Evolutionary conservation across 2,888 invertebrate species (phyloP).

Genomic region (Meghimatium bilineatum): DNA sequence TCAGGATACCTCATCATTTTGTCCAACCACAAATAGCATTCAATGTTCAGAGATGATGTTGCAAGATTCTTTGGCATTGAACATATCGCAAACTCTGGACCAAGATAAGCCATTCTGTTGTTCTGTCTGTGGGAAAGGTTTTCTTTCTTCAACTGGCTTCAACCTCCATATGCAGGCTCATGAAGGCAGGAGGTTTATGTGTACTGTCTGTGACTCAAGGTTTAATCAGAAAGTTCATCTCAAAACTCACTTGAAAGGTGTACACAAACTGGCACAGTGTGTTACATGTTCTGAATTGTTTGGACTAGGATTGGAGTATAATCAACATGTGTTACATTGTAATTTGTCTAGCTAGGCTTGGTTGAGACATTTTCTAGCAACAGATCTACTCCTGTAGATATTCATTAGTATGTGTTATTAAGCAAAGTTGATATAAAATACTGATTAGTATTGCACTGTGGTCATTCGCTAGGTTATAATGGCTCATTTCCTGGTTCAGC

Average conservation of each 20-base stretch:
- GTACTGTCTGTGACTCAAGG: slow-evolving; percentile 38
- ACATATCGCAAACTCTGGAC: slow-evolving; percentile 1
- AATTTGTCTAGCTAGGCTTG: background rate
- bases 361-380: background rate
- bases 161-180: slow-evolving; percentile 43
- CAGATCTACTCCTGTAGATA: background rate
- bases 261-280: slow-evolving; percentile 43
- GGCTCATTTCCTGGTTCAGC: too few relatives aligned
- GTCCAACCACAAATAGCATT: background rate
- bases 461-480: too few relatives aligned
- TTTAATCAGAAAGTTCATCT: slow-evolving; percentile 48
- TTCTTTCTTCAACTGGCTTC: slow-evolving; percentile 28
- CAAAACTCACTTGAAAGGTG: slow-evolving; percentile 38
- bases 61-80: background rate
- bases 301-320: slow-evolving; percentile 24
- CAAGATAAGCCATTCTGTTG: slow-evolving; percentile 37
- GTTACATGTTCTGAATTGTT: slow-evolving; percentile 28
- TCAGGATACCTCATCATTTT: background rate
- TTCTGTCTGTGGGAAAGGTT: slow-evolving; percentile 42
- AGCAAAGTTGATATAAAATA: too few relatives aligned
- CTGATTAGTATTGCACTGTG: too few relatives aligned
- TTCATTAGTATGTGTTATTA: background rate
- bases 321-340: slow-evolving; percentile 34
- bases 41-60: background rate
- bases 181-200: slow-evolving; percentile 30